Conservation (phyloP, 2,888 invertebrate species). For the Spialia ferax region DNA sequence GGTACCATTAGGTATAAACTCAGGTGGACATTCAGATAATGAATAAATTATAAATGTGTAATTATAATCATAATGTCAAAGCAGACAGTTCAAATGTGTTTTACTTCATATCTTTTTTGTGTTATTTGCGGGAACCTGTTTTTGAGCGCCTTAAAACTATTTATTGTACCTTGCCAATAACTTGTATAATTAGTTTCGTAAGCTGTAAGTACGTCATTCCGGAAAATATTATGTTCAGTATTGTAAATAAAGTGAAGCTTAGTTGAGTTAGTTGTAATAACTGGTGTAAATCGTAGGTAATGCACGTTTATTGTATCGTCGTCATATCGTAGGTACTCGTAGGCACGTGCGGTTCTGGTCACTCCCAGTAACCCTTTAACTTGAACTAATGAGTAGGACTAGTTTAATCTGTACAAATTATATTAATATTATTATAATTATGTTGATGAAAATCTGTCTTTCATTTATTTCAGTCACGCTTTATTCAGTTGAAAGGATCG, state of each 20-base stretch:
- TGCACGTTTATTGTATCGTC: slow-evolving; percentile 4
- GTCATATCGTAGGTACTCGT: slow-evolving; percentile 20
- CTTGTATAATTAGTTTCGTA: slow-evolving; percentile 14
- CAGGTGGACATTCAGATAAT: too few species aligned
- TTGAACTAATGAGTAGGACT: slow-evolving; percentile 21
- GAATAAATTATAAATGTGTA: too few species aligned
- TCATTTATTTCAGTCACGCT: slow-evolving; percentile 2
- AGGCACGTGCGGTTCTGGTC: slow-evolving; percentile 18
- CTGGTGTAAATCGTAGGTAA: slow-evolving; percentile 11
- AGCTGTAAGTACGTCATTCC: background rate
- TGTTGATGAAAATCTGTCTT: slow-evolving; percentile 29
- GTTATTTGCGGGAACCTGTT: too few species aligned
- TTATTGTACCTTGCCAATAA: background rate
- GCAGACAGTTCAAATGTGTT: too few species aligned
- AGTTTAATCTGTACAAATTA: slow-evolving; percentile 37
- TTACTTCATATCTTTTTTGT: too few species aligned
- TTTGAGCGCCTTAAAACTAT: too few species aligned
- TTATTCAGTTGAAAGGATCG: too few species aligned
- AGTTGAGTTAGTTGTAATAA: slow-evolving; percentile 13
- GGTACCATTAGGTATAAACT: too few species aligned
- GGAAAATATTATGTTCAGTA: slow-evolving; percentile 46
- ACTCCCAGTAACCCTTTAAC: slow-evolving; percentile 15
- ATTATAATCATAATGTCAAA: too few species aligned
- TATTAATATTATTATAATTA: slow-evolving; percentile 33
- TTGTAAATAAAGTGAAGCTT: slow-evolving; percentile 54